Evolutionary conservation across 2,113 vertebrate genomes (phyloP).

Genomic region (Bucco capensis): DNA sequence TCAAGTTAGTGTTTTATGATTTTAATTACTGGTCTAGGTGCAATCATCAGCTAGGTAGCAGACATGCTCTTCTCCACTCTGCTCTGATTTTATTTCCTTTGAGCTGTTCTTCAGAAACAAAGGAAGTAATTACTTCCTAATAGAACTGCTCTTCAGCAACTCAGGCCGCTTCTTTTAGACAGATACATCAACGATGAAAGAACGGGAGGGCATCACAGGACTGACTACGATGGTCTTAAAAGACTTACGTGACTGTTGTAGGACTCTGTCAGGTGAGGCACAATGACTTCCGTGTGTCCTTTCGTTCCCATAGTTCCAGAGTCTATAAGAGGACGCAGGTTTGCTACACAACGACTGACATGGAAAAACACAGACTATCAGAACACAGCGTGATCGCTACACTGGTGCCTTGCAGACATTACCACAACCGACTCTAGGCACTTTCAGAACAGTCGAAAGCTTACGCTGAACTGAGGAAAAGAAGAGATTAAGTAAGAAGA

Average conservation of each 20-base stretch:
- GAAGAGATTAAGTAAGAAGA: neutral
- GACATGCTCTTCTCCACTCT: neutral
- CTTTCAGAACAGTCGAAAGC: neutral
- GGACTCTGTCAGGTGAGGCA: conserved; percentile 93
- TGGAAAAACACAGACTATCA: conserved; percentile 18
- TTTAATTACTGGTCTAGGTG: neutral
- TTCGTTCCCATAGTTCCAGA: conserved; percentile 99
- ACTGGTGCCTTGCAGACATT: neutral
- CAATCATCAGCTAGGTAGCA: neutral
- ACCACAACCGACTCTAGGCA: neutral
- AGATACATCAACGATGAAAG: neutral
- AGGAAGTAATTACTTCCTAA: neutral
- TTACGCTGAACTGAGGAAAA: neutral
- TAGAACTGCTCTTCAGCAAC: neutral
- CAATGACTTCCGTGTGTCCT: conserved; percentile 94
- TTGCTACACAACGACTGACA: conserved; percentile 90
- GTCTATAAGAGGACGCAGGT: conserved; percentile 91
- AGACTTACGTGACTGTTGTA: conserved; percentile 95
- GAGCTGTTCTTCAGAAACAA: neutral
- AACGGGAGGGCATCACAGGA: neutral
- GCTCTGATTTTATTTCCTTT: neutral
- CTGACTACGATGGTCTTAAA: neutral
- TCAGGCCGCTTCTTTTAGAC: neutral
- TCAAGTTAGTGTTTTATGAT: neutral
- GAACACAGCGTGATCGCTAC: neutral